These are phyloP conservation scores for Aplysia californica DNA, from an alignment of 1,140 invertebrate genomes.

Conservation along the genomic window DNA sequence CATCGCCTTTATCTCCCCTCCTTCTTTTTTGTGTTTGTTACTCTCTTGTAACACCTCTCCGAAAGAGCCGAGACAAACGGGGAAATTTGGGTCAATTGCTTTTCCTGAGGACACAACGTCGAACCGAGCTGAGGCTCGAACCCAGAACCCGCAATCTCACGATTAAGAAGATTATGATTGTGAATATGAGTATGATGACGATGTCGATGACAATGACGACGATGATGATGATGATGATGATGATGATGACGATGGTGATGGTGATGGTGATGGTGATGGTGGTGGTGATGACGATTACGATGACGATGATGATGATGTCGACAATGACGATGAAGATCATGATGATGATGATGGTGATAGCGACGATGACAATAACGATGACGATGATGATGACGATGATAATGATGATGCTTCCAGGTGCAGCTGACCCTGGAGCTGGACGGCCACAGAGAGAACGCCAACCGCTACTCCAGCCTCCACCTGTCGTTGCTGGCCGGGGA, in stretches of 20 bases:
- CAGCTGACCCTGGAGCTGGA: conserved; percentile 31
- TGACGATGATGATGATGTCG: not conserved
- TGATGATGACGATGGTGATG: not conserved
- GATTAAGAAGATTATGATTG: too few species aligned
- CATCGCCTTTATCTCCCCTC: too few species aligned
- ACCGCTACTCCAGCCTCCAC: conserved; percentile 29
- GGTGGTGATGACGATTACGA: not conserved
- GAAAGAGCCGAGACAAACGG: too few species aligned
- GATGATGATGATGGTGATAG: not conserved
- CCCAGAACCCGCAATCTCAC: too few species aligned
- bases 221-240: not conserved
- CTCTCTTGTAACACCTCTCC: not conserved
- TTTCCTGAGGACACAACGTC: too few species aligned
- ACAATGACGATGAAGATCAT: not conserved
- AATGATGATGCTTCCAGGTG: not conserved
- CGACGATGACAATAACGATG: not conserved
- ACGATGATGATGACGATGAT: not conserved
- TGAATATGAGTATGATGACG: too few species aligned
- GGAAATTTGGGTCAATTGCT: too few species aligned
- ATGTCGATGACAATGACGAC: too few species aligned
- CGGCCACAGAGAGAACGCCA: conserved; percentile 20
- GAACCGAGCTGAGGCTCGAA: too few species aligned
- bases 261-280: not conserved
- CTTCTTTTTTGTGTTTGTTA: not conserved
- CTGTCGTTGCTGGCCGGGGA: conserved; percentile 30